phyloP scores from a whole-genome alignment of 2,797 vertebrate species.

The Paedocypris micromegethes region DNA sequence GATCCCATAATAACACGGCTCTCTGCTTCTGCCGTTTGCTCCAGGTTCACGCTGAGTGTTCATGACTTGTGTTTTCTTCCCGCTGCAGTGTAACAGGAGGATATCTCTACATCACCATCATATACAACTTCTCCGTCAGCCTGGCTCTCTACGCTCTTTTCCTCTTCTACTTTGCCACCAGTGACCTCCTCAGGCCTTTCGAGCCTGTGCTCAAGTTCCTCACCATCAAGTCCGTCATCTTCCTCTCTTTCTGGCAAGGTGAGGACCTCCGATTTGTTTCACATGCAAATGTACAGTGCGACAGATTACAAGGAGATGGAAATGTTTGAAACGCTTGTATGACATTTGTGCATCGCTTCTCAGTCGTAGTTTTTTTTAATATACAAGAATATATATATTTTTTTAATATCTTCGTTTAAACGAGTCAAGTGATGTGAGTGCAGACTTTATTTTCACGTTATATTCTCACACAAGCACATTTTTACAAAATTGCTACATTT shows the following conservation, averaged over 20 bases:
- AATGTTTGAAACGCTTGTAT: too few relatives aligned
- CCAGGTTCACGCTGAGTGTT: background rate
- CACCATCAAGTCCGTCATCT: constrained; percentile 95
- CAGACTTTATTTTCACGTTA: too few relatives aligned
- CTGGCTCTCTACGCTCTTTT: constrained; percentile 89
- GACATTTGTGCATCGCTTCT: too few relatives aligned
- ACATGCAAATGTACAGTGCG: too few relatives aligned
- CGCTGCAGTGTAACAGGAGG: constrained; percentile 78
- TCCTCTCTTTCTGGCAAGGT: constrained; percentile 99
- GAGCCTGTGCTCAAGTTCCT: constrained; percentile 92
- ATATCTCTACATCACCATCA: constrained; percentile 91
- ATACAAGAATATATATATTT: too few relatives aligned
- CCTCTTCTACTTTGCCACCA: constrained; percentile 92
- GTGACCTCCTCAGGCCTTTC: constrained; percentile 82
- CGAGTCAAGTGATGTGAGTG: too few relatives aligned
- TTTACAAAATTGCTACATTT: too few relatives aligned
- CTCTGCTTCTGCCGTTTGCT: background rate
- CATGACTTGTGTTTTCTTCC: constrained; percentile 10
- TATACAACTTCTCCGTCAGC: constrained; percentile 94
- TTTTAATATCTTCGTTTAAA: too few relatives aligned
- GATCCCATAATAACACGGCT: background rate
- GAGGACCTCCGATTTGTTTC: background rate
- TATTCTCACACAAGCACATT: too few relatives aligned
- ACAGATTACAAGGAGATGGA: too few relatives aligned
- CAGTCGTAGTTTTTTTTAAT: too few relatives aligned